Evolutionary conservation across 2,888 invertebrate species (phyloP).

Genomic region (Drosophila maculinotata): DNA sequence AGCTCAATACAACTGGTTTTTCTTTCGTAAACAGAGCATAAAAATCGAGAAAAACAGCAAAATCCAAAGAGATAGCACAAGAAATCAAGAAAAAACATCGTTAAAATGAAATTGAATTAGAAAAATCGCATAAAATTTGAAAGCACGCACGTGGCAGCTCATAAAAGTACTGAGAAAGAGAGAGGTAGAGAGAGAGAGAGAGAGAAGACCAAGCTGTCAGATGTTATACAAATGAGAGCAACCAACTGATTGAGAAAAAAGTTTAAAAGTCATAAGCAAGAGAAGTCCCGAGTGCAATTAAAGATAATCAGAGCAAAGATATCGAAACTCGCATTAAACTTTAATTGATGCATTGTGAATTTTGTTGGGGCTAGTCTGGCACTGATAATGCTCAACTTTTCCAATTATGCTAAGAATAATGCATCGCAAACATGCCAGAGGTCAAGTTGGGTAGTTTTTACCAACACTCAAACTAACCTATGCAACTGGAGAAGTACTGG

Average conservation of each 20-base stretch:
- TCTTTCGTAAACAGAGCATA: constrained; percentile 2
- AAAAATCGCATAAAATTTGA: constrained; percentile 64
- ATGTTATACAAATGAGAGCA: neutral
- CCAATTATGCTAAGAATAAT: constrained; percentile 61
- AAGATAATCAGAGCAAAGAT: constrained; percentile 31
- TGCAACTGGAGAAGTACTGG: constrained; percentile 40
- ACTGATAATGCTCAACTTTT: constrained; percentile 53
- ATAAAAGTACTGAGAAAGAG: constrained; percentile 22
- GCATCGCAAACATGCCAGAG: neutral
- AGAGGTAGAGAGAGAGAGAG: neutral
- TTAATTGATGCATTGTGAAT: constrained; percentile 40
- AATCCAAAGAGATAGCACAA: constrained; percentile 29
- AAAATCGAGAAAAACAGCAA: constrained; percentile 7
- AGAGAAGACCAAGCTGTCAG: neutral
- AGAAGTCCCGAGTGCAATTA: constrained; percentile 12
- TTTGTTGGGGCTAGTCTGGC: constrained; percentile 23
- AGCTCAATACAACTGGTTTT: neutral
- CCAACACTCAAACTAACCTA: constrained; percentile 1
- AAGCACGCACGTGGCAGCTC: constrained; percentile 48
- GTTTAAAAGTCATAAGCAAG: neutral
- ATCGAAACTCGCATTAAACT: constrained; percentile 26
- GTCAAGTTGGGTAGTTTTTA: constrained; percentile 10
- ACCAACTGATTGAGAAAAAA: neutral
- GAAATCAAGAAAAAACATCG: constrained; percentile 57
- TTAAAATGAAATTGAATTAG: constrained; percentile 70